Evolutionary conservation across 2,113 vertebrate genomes (phyloP).

Genomic region (Phalacrocorax brasilianus): DNA sequence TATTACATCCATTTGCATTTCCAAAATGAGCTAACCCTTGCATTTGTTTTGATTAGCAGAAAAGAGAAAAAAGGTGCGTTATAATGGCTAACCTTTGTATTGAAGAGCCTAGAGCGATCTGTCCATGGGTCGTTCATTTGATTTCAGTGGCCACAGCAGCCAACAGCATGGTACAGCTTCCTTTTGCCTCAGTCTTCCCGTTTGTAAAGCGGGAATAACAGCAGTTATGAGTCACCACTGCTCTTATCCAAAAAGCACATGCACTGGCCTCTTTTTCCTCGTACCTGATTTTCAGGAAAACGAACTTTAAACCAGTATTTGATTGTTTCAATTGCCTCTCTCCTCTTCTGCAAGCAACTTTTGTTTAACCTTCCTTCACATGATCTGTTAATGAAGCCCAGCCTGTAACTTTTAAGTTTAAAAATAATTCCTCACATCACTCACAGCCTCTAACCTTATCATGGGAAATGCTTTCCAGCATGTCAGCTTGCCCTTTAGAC

Average conservation of each 20-base stretch:
- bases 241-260: not conserved
- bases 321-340: not conserved
- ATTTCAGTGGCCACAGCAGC: not conserved
- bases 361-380: constrained; percentile 52
- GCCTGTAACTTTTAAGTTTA: constrained; percentile 29
- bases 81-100: fast-evolving
- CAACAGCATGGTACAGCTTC: not conserved
- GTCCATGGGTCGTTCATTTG: not conserved
- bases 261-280: not conserved
- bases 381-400: constrained; percentile 55
- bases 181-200: not conserved
- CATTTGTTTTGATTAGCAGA: not conserved
- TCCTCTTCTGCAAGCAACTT: not conserved
- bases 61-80: not conserved
- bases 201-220: not conserved
- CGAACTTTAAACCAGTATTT: not conserved
- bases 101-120: not conserved
- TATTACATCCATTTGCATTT: not conserved
- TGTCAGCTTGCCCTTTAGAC: constrained; percentile 55
- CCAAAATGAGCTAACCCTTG: not conserved
- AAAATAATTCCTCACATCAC: constrained; percentile 42
- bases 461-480: constrained; percentile 19
- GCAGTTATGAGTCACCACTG: not conserved
- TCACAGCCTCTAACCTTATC: constrained; percentile 7
- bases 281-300: constrained; percentile 21